Percentiles rank a stretch among this genome's conserved stretches.
phyloP scores from a whole-genome alignment of 2,888 invertebrate genomes.

The Colletes collaris region DNA sequence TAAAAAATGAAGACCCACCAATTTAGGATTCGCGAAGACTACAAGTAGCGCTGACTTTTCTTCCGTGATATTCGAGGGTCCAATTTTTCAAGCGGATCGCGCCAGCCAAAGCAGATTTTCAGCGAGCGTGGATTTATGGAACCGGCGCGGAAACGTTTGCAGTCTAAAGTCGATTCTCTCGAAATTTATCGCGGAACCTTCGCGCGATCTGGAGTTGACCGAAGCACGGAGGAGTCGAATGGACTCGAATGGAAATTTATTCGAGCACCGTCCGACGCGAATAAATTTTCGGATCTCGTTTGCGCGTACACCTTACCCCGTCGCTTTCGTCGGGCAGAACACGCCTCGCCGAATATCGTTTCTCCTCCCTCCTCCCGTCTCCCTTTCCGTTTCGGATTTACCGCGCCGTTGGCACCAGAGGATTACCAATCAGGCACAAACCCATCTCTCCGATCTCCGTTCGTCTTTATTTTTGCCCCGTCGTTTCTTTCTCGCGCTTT shows the following conservation, averaged over 20 bases:
- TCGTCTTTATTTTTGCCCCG: not conserved
- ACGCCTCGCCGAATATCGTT: conserved; percentile 49
- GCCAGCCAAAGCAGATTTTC: not conserved
- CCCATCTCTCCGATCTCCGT: conserved; percentile 33
- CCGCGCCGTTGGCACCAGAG: conserved; percentile 49
- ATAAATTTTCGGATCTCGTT: conserved; percentile 54
- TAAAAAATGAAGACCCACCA: not conserved
- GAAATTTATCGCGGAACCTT: conserved; percentile 35
- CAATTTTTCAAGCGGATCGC: not conserved
- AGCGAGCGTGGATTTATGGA: conserved; percentile 18
- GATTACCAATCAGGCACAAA: conserved; percentile 68
- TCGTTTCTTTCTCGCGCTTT: conserved; percentile 46
- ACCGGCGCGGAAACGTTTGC: not conserved
- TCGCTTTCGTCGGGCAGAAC: conserved; percentile 12
- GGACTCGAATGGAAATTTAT: conserved; percentile 61
- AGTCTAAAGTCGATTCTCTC: conserved; percentile 23
- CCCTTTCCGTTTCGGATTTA: conserved; percentile 58
- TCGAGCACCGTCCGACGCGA: conserved; percentile 51
- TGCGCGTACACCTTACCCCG: conserved; percentile 24
- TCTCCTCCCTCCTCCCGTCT: conserved; percentile 32
- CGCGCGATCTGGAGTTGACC: conserved; percentile 28
- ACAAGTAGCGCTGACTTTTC: not conserved
- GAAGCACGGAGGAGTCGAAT: not conserved
- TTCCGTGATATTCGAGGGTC: not conserved
- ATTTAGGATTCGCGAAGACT: not conserved